Base-by-base conservation (phyloP, 2,113 vertebrate genomes). In the Phrynosoma platyrhinos region DNA sequence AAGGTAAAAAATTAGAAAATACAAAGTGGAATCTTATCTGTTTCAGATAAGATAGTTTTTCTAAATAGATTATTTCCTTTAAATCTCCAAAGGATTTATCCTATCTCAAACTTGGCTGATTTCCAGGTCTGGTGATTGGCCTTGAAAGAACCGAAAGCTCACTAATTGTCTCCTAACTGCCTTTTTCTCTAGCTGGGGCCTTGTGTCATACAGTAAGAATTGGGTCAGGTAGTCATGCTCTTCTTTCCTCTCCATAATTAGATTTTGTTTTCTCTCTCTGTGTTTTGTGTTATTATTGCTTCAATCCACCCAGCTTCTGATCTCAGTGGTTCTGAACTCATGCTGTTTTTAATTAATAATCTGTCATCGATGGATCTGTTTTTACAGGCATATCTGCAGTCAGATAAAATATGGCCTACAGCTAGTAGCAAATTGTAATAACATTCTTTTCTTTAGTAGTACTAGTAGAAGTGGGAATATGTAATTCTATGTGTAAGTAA, bases 331-430 rank as follows among this genome's bases (percentile, higher is more conserved):
- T 79, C 76, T 86, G 52, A 53, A 32, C 40, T 40, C 42, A 79
- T 86, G 72, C 32, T 85, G 16, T 64, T 85, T 85, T 75, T 52
- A 86, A 86, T 86, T 78, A 86, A 52, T 68, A 42, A 79, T 78
- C 55, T 68, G 40, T 79, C 62, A 86, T 32, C 32, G 75, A 68
- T 68, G 27, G 42, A 36, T 30, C 78, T 66, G 76, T 79, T 79
- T 84, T 78, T 86, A 32, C 62, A 68, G 30, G 58, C 40, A 69
- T 83, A 71, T 47, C 42, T 52, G 40, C 66, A 71, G 40, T 78
- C 58, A 47, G 40, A 66, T 53, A 86, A 32, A 86, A 78, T 68
- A 32, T 21, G 55, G 40, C 58, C 40, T n/a, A 32, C 14, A 77
- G 36, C 16, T 85, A 30, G 27, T 5, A 40, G 58, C 30, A 79